Percentiles rank a stretch among this genome's conserved stretches.
These are phyloP conservation scores for Trypoxylon attenuatum DNA, from an alignment of 2,888 invertebrate species.

Conservation along the genomic window DNA sequence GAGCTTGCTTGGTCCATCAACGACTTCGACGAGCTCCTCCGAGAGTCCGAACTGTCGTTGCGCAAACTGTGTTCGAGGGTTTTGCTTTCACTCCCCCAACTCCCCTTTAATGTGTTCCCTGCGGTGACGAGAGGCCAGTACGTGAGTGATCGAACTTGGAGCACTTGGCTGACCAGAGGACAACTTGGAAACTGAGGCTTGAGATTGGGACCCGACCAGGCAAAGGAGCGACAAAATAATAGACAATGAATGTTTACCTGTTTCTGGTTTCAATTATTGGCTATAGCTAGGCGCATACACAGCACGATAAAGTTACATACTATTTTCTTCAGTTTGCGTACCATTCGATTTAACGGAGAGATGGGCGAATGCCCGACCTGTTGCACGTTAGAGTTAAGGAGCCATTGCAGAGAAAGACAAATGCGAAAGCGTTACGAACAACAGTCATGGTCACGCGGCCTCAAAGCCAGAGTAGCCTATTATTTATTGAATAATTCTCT, in stretches of 20 bases:
- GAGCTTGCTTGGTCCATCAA: background rate
- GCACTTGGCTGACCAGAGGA: background rate
- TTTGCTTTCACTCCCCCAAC: constrained; percentile 2
- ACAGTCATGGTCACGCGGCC: constrained; percentile 41
- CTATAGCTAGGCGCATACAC: too few species aligned
- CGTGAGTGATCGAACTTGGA: background rate
- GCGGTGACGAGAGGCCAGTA: background rate
- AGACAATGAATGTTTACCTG: too few species aligned
- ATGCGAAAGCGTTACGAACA: too few species aligned
- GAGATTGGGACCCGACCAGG: background rate
- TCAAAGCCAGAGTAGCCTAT: constrained; percentile 55
- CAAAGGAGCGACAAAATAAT: background rate
- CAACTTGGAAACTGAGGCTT: background rate
- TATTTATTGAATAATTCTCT: constrained; percentile 59
- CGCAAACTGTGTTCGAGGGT: constrained; percentile 24
- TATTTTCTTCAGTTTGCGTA: too few species aligned
- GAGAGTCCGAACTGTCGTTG: background rate
- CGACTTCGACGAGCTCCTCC: background rate
- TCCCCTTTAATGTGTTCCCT: constrained; percentile 14
- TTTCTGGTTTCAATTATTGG: too few species aligned
- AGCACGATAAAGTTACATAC: too few species aligned
- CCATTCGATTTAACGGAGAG: too few species aligned
- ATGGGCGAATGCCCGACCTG: too few species aligned
- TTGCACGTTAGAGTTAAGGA: too few species aligned
- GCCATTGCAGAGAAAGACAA: too few species aligned